Evolutionary conservation across 2,113 vertebrate genomes (phyloP).

Genomic region (Vimba vimba): DNA sequence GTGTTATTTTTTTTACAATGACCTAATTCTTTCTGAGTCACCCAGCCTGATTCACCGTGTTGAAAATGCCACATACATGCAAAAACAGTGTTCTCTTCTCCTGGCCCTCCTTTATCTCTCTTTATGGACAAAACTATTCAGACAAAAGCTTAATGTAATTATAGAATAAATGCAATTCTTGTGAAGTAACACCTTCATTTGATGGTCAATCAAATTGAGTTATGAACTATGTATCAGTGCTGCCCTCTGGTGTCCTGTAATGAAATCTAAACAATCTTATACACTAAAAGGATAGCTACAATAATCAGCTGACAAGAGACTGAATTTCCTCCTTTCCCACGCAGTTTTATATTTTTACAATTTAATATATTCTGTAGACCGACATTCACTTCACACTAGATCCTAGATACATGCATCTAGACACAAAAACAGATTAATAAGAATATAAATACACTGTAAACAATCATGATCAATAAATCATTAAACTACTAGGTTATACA

Average conservation of each 20-base stretch:
- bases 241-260: slow-evolving; percentile 18
- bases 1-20: neutral
- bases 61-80: neutral
- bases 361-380: neutral
- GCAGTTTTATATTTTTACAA: neutral
- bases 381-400: neutral
- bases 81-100: neutral
- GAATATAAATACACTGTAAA: neutral
- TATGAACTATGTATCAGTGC: neutral
- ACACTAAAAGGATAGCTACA: neutral
- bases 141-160: neutral
- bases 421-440: neutral
- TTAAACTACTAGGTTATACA: too few relatives aligned
- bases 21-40: slow-evolving; percentile 15
- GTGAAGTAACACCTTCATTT: neutral
- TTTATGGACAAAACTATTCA: neutral
- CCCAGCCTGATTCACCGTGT: neutral
- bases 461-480: too few relatives aligned
- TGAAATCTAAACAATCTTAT: neutral
- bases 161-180: neutral
- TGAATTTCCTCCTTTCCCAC: neutral
- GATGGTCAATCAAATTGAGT: neutral
- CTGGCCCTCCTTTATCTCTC: neutral
- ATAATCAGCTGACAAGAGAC: neutral
- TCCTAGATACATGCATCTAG: neutral